Percentiles rank a stretch among this genome's conserved stretches.
These are phyloP conservation scores for Steinernema carpocapsae DNA, from an alignment of 2,888 invertebrate genomes.

Conservation along the genomic window DNA sequence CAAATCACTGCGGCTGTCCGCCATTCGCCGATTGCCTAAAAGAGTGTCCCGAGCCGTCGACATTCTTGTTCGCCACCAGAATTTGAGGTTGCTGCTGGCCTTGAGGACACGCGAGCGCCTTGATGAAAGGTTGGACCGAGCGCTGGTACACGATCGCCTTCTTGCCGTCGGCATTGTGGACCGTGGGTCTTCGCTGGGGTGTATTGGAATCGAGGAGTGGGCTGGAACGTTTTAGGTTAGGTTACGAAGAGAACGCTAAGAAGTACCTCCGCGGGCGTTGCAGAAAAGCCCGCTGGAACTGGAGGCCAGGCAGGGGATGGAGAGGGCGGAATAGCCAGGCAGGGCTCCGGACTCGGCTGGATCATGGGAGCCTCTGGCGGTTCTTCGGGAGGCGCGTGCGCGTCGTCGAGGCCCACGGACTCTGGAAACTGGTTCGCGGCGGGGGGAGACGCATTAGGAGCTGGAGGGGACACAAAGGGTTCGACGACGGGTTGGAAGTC, in stretches of 20 bases:
- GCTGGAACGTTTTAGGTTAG: neutral
- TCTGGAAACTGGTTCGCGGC: neutral
- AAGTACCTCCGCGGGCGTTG: neutral
- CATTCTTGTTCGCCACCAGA: neutral
- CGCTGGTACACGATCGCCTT: conserved; percentile 19
- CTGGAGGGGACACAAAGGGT: neutral
- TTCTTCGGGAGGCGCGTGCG: neutral
- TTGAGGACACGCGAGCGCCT: neutral
- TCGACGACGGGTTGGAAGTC: neutral
- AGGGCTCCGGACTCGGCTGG: too few species aligned
- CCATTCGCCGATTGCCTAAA: neutral
- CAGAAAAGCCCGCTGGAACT: neutral
- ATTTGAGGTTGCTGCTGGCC: neutral
- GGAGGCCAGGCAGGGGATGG: neutral
- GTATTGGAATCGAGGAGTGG: neutral
- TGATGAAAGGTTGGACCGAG: neutral
- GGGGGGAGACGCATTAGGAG: neutral
- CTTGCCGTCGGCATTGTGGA: conserved; percentile 4
- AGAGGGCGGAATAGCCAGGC: neutral
- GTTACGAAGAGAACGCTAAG: neutral
- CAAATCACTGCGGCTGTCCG: too few species aligned
- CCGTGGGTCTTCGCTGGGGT: conserved; percentile 12
- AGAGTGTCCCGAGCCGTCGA: too few species aligned
- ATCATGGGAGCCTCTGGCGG: too few species aligned
- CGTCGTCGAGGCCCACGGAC: neutral